Percentiles rank a stretch among this genome's conserved stretches.
Conservation (phyloP, 2,888 invertebrate species). For the Tetropium fuscum region DNA sequence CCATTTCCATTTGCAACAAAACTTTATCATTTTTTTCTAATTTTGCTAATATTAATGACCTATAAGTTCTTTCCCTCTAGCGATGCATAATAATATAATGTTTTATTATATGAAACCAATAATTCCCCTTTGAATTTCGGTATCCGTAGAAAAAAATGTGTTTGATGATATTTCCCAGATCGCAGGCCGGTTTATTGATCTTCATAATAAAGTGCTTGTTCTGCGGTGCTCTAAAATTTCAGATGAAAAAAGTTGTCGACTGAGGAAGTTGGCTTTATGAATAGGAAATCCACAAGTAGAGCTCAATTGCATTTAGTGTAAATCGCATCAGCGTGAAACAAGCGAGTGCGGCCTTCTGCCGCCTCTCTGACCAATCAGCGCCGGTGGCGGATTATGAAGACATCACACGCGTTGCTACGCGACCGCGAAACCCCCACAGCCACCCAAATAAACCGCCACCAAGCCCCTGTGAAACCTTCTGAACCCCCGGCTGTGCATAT, state of each 20-base stretch:
- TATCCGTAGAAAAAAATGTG: background rate
- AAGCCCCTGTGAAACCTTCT: conserved; percentile 31
- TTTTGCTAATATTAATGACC: too few species aligned
- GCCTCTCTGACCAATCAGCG: conserved; percentile 64
- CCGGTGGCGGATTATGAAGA: conserved; percentile 61
- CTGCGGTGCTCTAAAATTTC: conserved; percentile 11
- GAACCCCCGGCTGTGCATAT: conserved; percentile 42
- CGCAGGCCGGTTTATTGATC: conserved; percentile 5
- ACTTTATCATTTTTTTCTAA: too few species aligned
- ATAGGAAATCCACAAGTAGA: conserved; percentile 49
- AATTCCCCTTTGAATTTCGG: too few species aligned
- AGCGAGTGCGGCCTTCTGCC: conserved; percentile 57
- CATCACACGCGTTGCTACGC: conserved; percentile 65
- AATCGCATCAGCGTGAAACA: conserved; percentile 62
- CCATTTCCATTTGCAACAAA: too few species aligned
- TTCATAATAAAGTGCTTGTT: background rate
- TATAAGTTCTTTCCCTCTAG: too few species aligned
- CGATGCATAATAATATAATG: too few species aligned
- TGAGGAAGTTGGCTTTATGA: conserved; percentile 33
- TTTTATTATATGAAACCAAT: too few species aligned
- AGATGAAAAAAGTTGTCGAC: conserved; percentile 26
- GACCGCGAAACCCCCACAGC: conserved; percentile 62
- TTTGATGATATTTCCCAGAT: conserved; percentile 1
- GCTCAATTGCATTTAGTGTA: conserved; percentile 54
- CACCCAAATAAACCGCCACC: conserved; percentile 50